Base-by-base conservation (phyloP, 2,888 invertebrate species). In the Linnaemya tessellans region DNA sequence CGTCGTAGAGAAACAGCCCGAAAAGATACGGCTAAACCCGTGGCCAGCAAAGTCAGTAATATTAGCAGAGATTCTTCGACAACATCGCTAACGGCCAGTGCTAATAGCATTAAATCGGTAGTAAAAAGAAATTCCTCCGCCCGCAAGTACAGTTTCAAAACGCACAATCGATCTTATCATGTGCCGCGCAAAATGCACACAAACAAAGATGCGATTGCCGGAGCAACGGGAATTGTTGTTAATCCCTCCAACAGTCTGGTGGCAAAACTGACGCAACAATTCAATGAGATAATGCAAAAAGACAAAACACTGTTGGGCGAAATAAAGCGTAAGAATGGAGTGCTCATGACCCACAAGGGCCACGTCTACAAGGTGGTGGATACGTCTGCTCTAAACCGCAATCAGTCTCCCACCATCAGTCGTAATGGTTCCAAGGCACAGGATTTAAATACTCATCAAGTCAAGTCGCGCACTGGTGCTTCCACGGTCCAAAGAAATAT, bases 261-360 rank as follows among this genome's bases (percentile, higher is more conserved):
- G 46, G 95, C 95, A 64, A 94, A 95, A 90, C 91, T 96, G 80
- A 95, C 96, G 0, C 94, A 94, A 87, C 95, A 95, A 89, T 96
- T 95, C 89, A 96, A 96, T 89, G 94, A 95, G 90, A 93, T 95
- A 89, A 94, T 94, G 85, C 92, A 92, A 75, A 91, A 92, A 84
- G 92, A 93, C 84, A 89, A 89, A 13, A 89, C 90, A 5, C 89
- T 94, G 9, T 90, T 94, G 54, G 94, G 94, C 87, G 94, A 94
- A 89, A 93, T 94, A 7, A 94, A 94, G 90, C 93, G 94, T 73
- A 94, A 94, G 88, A 93, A 89, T 91, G 94, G 93, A 90, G 94
- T 94, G 56, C 88, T 93, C 82, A 87, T 90, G 90, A 89, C 90
- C 87, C 92, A 91, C 88, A 93, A 91, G 70, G 88, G 92, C 15